phyloP scores from a whole-genome alignment of 2,113 vertebrate species.

The Opisthocomus hoazin region DNA sequence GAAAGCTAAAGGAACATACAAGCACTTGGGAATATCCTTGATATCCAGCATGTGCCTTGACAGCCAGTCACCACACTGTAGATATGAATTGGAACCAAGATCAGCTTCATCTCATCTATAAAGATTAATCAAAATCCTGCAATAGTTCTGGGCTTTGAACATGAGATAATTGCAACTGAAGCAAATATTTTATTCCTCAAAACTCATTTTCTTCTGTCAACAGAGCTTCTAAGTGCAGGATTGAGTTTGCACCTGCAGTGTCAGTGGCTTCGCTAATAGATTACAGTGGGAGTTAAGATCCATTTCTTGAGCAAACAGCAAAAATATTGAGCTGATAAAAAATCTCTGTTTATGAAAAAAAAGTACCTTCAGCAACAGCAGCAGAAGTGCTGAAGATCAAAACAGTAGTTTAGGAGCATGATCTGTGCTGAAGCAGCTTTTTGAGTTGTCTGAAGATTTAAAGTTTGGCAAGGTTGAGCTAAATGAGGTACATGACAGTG shows the following conservation, averaged over 20 bases:
- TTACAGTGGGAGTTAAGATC: not conserved
- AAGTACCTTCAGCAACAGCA: not conserved
- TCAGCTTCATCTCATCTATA: not conserved
- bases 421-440: not conserved
- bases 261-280: not conserved
- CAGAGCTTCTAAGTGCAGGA: not conserved
- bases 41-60: not conserved
- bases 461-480: not conserved
- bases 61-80: not conserved
- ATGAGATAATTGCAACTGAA: not conserved
- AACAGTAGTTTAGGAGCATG: not conserved
- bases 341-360: not conserved
- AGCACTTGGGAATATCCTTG: not conserved
- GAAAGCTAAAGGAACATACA: not conserved
- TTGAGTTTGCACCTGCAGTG: not conserved
- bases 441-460: not conserved
- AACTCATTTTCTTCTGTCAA: not conserved
- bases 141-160: not conserved
- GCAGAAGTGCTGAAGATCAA: not conserved
- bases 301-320: not conserved
- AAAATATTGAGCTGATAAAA: not conserved
- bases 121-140: not conserved
- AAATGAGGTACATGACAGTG: rapidly evolving
- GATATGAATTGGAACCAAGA: not conserved
- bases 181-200: not conserved